A percentile compares a stretch with the other conserved stretches of the same genome.
phyloP scores from a whole-genome alignment of 1,140 invertebrate species.

The Listronotus bonariensis region DNA sequence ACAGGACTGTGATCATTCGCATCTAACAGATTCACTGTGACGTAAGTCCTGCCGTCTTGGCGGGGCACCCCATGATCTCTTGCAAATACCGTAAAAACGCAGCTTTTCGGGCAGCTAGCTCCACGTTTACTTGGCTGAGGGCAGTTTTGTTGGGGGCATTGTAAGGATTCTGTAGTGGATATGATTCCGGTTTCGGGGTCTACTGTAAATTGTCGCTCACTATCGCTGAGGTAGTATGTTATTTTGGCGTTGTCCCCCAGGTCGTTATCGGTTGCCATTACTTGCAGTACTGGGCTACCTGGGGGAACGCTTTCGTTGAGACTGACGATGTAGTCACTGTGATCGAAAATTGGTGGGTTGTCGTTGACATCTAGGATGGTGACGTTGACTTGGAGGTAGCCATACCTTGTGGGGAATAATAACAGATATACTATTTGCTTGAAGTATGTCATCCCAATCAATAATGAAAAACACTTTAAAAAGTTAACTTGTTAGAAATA shows the following conservation, averaged over 20 bases:
- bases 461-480: no score
- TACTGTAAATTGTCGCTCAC: conserved; percentile 83
- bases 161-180: conserved; percentile 76
- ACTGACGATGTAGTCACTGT: conserved; percentile 89
- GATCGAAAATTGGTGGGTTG: conserved; percentile 91
- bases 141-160: conserved; percentile 77
- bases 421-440: no score
- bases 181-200: conserved; percentile 88
- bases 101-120: conserved; percentile 79
- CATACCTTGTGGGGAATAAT: conserved; percentile 61
- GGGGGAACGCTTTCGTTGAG: conserved; percentile 89
- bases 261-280: conserved; percentile 92
- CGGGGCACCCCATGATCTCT: conserved; percentile 88
- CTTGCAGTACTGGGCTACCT: conserved; percentile 84
- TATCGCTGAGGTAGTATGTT: conserved; percentile 85
- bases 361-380: conserved; percentile 93
- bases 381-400: conserved; percentile 88
- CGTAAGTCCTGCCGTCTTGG: conserved; percentile 91
- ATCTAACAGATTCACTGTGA: conserved; percentile 91
- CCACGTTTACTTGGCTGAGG: conserved; percentile 55
- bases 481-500: no score
- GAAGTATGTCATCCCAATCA: no score
- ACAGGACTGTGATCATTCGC: conserved; percentile 94
- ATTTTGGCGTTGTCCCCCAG: conserved; percentile 90
- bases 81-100: conserved; percentile 93